Evolutionary conservation across 2,888 invertebrate genomes (phyloP).

Genomic region (Papilio elwesi): DNA sequence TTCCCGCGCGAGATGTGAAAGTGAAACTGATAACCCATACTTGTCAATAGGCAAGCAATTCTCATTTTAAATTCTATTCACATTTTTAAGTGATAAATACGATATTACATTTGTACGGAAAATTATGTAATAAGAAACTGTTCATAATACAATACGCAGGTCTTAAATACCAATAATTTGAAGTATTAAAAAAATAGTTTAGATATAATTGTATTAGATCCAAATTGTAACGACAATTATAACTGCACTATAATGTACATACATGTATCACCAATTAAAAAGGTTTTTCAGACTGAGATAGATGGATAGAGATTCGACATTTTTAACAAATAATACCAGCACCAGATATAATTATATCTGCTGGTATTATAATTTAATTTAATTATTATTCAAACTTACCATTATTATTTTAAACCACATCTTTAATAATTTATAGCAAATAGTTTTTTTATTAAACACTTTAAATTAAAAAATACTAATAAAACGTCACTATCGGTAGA

Average conservation of each 20-base stretch:
- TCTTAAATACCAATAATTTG: too few species aligned
- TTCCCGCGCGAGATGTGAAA: constrained; percentile 66
- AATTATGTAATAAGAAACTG: background rate
- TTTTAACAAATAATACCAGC: too few species aligned
- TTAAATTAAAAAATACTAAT: background rate
- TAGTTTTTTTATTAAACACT: background rate
- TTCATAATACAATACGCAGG: background rate
- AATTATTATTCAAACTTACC: constrained; percentile 28
- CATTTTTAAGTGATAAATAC: background rate
- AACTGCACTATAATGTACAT: too few species aligned
- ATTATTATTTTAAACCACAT: constrained; percentile 28
- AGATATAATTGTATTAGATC: too few species aligned
- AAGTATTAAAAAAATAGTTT: too few species aligned
- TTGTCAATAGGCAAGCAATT: constrained; percentile 52
- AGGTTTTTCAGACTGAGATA: too few species aligned
- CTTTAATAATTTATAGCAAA: background rate
- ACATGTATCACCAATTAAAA: too few species aligned
- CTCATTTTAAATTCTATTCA: constrained; percentile 51
- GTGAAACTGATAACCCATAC: constrained; percentile 72
- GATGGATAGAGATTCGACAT: too few species aligned
- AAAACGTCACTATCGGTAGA: constrained; percentile 11
- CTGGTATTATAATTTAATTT: too few species aligned
- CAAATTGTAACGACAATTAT: too few species aligned
- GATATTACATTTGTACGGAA: too few species aligned
- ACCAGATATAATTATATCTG: too few species aligned